Evolutionary conservation across 1,140 invertebrate genomes (phyloP).

Genomic region (Drosophila athabasca): DNA sequence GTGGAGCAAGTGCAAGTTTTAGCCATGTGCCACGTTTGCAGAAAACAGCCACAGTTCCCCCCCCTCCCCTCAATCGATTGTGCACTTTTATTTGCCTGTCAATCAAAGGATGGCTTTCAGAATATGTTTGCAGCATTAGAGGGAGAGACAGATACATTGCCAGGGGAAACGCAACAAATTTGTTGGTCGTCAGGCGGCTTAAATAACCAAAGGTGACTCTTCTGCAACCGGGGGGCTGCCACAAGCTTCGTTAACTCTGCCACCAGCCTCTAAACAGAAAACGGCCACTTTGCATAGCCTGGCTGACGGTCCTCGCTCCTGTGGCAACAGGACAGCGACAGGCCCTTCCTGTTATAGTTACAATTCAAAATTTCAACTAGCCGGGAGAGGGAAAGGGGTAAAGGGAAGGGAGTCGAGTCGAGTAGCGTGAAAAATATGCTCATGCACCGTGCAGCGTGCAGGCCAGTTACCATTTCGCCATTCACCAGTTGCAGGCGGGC

Average conservation of each 20-base stretch:
- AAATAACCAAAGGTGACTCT: slow-evolving; percentile 51
- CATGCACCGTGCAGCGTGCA: slow-evolving; percentile 33
- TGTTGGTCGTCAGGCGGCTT: slow-evolving; percentile 34
- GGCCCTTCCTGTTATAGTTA: slow-evolving; percentile 61
- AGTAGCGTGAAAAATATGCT: slow-evolving; percentile 61
- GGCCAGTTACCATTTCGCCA: slow-evolving; percentile 17
- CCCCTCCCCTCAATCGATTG: neutral
- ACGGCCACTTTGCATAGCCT: slow-evolving; percentile 21
- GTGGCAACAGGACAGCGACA: slow-evolving; percentile 27
- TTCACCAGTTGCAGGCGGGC: neutral
- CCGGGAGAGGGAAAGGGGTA: slow-evolving; percentile 5
- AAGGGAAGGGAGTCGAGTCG: slow-evolving; percentile 24
- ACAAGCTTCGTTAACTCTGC: slow-evolving; percentile 75
- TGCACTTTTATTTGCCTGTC: slow-evolving; percentile 28
- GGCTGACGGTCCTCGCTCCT: neutral
- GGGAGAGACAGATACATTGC: slow-evolving; percentile 12
- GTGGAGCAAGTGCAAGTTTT: slow-evolving; percentile 18
- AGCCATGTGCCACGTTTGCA: slow-evolving; percentile 45
- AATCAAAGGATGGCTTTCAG: slow-evolving; percentile 43
- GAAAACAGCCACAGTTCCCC: neutral
- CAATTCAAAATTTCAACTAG: slow-evolving; percentile 59
- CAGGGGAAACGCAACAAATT: slow-evolving; percentile 38
- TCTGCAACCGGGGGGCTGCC: slow-evolving; percentile 18
- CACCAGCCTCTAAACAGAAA: slow-evolving; percentile 42
- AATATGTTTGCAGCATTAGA: slow-evolving; percentile 60